Evolutionary conservation across 2,888 invertebrate genomes (phyloP).

Genomic region (Pseudococcus jackbeardsleyi): DNA sequence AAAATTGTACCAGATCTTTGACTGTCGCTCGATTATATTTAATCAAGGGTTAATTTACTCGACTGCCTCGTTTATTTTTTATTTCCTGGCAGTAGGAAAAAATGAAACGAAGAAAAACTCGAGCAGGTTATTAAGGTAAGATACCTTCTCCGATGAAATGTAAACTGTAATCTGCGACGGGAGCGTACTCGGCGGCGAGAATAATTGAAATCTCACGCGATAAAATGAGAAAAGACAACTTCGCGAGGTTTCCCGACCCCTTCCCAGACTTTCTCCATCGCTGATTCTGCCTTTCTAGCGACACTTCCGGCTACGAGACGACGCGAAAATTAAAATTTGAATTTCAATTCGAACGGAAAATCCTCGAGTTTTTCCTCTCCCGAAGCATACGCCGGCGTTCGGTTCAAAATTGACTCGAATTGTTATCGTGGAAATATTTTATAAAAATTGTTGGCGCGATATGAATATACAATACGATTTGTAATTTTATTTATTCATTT

Average conservation of each 20-base stretch:
- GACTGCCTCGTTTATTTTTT: not conserved
- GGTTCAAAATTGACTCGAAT: not conserved
- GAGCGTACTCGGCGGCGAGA: not conserved
- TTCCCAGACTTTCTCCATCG: not conserved
- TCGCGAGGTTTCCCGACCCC: not conserved
- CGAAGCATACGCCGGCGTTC: not conserved
- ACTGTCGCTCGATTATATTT: not conserved
- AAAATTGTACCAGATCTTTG: not conserved
- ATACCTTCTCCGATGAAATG: not conserved
- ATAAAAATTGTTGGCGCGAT: slow-evolving; percentile 2
- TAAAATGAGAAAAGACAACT: slow-evolving; percentile 3
- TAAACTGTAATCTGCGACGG: not conserved
- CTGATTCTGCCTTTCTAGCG: not conserved
- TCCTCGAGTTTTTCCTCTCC: not conserved
- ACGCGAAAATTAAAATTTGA: slow-evolving; percentile 24
- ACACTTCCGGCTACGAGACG: slow-evolving; percentile 24
- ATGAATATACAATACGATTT: slow-evolving; percentile 2
- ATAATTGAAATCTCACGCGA: slow-evolving; percentile 22
- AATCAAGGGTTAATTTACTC: not conserved
- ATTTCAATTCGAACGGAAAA: slow-evolving; percentile 32
- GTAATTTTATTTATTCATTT: slow-evolving; percentile 28
- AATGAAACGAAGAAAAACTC: not conserved
- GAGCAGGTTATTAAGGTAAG: not conserved
- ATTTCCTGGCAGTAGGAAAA: not conserved
- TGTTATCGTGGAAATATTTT: slow-evolving; percentile 10